phyloP scores from a whole-genome alignment of 2,888 invertebrate species.

The Lithophane socia region DNA sequence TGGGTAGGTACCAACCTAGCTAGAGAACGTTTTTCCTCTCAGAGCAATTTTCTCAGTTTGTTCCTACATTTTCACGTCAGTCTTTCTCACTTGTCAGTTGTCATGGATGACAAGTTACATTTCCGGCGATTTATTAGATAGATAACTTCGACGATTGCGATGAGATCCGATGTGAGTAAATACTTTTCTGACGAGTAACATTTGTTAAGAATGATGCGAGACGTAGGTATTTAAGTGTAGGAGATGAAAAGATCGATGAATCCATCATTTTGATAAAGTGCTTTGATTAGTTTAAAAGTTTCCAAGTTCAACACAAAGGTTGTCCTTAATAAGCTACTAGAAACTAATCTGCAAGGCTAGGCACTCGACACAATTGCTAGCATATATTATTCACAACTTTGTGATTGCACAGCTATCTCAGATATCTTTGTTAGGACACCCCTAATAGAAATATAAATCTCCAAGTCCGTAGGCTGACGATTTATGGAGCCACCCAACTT shows the following conservation, averaged over 20 bases:
- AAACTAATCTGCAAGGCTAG: constrained; percentile 23
- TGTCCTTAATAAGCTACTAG: constrained; percentile 6
- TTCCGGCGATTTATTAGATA: constrained; percentile 41
- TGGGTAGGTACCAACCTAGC: background rate
- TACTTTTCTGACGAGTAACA: constrained; percentile 3
- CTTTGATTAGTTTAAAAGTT: constrained; percentile 17
- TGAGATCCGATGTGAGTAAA: constrained; percentile 12
- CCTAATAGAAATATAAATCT: constrained; percentile 87
- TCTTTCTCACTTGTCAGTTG: constrained; percentile 41
- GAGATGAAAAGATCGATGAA: constrained; percentile 7
- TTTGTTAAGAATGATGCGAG: background rate
- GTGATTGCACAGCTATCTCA: constrained; percentile 49
- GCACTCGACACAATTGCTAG: constrained; percentile 27
- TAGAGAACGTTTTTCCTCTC: background rate
- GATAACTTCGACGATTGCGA: constrained; percentile 27
- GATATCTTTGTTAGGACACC: constrained; percentile 70
- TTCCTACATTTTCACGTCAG: constrained; percentile 25
- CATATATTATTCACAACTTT: constrained; percentile 51
- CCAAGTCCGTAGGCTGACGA: constrained; percentile 77
- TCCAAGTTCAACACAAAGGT: constrained; percentile 23
- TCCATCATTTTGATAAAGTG: background rate
- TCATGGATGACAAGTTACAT: constrained; percentile 49
- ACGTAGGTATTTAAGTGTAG: background rate
- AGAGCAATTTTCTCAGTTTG: constrained; percentile 20
- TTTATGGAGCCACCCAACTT: constrained; percentile 82